Conservation (phyloP, 2,113 vertebrate species). For the Laterallus jamaicensis region DNA sequence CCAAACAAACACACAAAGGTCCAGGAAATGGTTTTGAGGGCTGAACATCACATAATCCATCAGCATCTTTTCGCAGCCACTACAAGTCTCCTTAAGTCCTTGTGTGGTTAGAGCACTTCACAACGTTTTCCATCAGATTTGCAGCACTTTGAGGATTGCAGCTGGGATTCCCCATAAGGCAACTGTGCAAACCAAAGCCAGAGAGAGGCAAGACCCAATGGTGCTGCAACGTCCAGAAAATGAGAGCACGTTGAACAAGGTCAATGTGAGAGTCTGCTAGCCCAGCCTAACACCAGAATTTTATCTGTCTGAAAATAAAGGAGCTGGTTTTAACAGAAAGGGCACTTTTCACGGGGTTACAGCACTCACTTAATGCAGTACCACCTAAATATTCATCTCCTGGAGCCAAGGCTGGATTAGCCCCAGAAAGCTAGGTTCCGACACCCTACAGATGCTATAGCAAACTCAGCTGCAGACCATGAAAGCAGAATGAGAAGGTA, state of each 20-base stretch:
- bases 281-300: background rate
- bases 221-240: background rate
- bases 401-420: background rate
- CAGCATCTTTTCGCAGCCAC: background rate
- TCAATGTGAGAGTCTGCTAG: background rate
- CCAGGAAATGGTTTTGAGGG: background rate
- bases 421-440: background rate
- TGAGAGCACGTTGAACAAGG: background rate
- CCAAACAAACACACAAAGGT: background rate
- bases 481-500: background rate
- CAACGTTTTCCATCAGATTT: background rate
- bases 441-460: too few species aligned
- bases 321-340: background rate
- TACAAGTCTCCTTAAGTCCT: background rate
- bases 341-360: background rate
- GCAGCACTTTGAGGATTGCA: background rate
- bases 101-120: fast-evolving
- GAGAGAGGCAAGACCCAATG: fast-evolving
- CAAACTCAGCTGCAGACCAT: background rate
- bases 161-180: background rate
- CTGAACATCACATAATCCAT: background rate
- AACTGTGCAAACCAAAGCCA: background rate
- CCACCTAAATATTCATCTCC: background rate
- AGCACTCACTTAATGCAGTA: background rate
- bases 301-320: background rate